These are phyloP conservation scores for Mesorhabditis belari DNA, from an alignment of 2,888 invertebrate genomes.

Conservation along the genomic window DNA sequence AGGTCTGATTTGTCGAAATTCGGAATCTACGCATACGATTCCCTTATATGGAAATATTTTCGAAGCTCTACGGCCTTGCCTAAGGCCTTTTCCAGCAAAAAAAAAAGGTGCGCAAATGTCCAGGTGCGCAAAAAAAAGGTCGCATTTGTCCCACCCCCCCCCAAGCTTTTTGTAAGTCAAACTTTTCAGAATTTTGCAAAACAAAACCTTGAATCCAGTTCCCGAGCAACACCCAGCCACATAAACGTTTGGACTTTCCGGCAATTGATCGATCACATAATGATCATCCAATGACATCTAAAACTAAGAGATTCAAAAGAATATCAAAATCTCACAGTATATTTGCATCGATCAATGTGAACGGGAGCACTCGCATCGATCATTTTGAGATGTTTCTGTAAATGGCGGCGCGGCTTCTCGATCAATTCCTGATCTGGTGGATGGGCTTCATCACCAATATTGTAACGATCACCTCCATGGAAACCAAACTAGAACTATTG, in stretches of 20 bases:
- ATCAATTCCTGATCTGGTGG: slow-evolving; percentile 1
- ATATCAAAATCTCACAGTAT: slow-evolving; percentile 19
- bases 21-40: too few species aligned
- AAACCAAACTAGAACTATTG: background rate
- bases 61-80: too few species aligned
- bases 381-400: slow-evolving; percentile 17
- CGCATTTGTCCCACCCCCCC: too few species aligned
- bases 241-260: slow-evolving; percentile 29
- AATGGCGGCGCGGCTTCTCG: slow-evolving; percentile 8
- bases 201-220: slow-evolving; percentile 46
- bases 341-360: slow-evolving; percentile 26
- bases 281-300: slow-evolving; percentile 29
- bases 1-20: too few species aligned
- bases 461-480: background rate
- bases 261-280: slow-evolving; percentile 26
- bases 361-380: slow-evolving; percentile 12
- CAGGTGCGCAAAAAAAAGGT: too few species aligned
- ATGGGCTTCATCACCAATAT: background rate
- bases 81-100: too few species aligned
- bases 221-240: slow-evolving; percentile 46
- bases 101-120: too few species aligned
- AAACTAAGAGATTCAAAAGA: slow-evolving; percentile 1
- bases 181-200: background rate
- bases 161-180: too few species aligned
- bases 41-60: too few species aligned